These are phyloP conservation scores for Myoxocephalus aenaeus DNA, from an alignment of 2,797 vertebrate genomes.

Conservation along the genomic window DNA sequence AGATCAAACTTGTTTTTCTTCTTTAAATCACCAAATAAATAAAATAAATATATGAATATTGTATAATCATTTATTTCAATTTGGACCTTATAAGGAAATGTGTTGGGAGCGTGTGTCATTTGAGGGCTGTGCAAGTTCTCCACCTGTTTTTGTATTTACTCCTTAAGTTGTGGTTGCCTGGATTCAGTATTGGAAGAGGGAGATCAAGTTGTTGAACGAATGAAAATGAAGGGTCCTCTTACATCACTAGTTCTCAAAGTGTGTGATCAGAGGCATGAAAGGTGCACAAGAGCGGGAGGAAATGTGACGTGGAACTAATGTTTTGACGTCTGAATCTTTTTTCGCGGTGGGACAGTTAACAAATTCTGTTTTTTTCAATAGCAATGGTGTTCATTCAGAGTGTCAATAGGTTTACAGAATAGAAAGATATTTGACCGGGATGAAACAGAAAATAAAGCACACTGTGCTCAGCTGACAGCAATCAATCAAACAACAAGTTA, in stretches of 20 bases:
- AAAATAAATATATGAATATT: conserved; percentile 77
- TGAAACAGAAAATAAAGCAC: background rate
- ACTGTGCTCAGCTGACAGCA: background rate
- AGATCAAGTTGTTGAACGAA: background rate
- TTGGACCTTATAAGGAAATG: conserved; percentile 11
- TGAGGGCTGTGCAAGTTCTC: too few relatives aligned
- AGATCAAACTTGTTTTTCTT: conserved; percentile 87
- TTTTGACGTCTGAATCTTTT: background rate
- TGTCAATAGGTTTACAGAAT: background rate
- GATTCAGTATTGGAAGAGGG: background rate
- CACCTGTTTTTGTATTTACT: too few relatives aligned
- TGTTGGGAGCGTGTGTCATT: too few relatives aligned
- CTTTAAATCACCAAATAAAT: conserved; percentile 95
- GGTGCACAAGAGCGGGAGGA: background rate
- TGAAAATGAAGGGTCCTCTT: background rate
- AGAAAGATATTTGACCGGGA: background rate
- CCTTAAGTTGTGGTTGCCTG: too few relatives aligned
- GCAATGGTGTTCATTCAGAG: background rate
- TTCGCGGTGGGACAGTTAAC: background rate
- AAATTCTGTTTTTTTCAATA: background rate
- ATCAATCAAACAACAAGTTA: background rate
- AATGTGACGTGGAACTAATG: background rate
- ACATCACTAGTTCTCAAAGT: background rate
- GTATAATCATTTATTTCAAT: conserved; percentile 27
- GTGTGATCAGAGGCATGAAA: background rate